Evolutionary conservation across 2,888 invertebrate species (phyloP).

Genomic region (Thecocarcelia acutangulata): DNA sequence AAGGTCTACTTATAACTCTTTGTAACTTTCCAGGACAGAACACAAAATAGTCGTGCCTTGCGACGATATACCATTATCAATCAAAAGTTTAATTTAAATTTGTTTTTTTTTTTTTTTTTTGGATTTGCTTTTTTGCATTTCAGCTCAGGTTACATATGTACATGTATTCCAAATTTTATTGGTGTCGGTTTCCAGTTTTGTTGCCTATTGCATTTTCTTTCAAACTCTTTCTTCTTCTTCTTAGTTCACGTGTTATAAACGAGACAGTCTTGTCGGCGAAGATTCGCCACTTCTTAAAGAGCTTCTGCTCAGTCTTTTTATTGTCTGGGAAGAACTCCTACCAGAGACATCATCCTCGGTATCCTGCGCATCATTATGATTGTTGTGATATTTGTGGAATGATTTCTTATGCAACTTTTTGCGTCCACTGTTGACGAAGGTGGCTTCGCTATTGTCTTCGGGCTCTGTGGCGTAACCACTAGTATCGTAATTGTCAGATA

Average conservation of each 20-base stretch:
- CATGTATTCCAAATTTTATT: too few species aligned
- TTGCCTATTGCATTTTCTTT: too few species aligned
- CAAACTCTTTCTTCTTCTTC: too few species aligned
- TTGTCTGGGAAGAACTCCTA: not conserved
- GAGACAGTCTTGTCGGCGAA: conserved; percentile 20
- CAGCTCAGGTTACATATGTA: too few species aligned
- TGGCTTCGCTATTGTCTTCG: conserved; percentile 24
- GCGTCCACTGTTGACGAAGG: not conserved
- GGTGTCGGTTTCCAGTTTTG: too few species aligned
- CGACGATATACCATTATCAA: too few species aligned
- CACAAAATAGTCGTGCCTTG: too few species aligned
- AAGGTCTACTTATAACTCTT: too few species aligned
- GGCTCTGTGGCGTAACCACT: conserved; percentile 57
- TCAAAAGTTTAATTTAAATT: too few species aligned
- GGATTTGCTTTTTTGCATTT: too few species aligned
- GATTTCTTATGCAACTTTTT: conserved; percentile 10
- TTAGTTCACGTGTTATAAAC: not conserved
- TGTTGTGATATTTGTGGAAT: not conserved
- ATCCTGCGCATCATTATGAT: not conserved
- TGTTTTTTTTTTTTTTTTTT: too few species aligned
- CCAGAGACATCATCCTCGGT: not conserved
- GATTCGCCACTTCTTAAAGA: not conserved
- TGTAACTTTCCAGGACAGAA: too few species aligned
- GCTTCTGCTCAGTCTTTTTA: not conserved
- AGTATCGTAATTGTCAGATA: conserved; percentile 33